These are phyloP conservation scores for Arge pagana DNA, from an alignment of 2,888 invertebrate species.

Conservation along the genomic window DNA sequence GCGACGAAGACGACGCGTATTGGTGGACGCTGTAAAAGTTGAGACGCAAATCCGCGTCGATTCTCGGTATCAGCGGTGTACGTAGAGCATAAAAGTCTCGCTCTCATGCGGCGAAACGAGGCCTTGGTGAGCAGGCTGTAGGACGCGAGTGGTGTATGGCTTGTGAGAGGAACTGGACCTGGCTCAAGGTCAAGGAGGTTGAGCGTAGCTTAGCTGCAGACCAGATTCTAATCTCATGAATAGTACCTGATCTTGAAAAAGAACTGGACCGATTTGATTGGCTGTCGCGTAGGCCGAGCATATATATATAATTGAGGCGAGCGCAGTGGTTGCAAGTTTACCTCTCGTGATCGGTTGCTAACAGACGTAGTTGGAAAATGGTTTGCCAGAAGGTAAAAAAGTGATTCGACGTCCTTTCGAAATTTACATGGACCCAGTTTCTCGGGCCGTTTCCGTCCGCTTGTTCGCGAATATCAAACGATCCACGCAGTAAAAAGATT, in stretches of 20 bases:
- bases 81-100: no score
- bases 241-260: conserved; percentile 36
- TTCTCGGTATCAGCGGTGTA: no score
- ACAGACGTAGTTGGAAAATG: conserved; percentile 6
- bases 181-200: conserved; percentile 47
- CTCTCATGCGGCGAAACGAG: conserved; percentile 1
- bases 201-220: conserved; percentile 28
- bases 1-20: no score
- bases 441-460: no score
- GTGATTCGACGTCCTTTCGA: not conserved
- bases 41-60: no score
- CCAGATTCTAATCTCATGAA: conserved; percentile 33
- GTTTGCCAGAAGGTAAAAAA: conserved; percentile 7
- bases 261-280: conserved; percentile 41
- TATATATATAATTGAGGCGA: conserved; percentile 48
- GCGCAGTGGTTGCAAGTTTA: conserved; percentile 35
- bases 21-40: no score
- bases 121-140: conserved; percentile 4
- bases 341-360: conserved; percentile 24
- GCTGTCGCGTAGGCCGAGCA: conserved; percentile 36
- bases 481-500: no score
- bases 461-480: no score
- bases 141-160: conserved; percentile 3
- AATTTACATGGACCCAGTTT: not conserved
- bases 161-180: conserved; percentile 40